These are phyloP conservation scores for pig (Sus scrofa) DNA, from an alignment of 2,113 vertebrate species.

Conservation along the genomic window DNA sequence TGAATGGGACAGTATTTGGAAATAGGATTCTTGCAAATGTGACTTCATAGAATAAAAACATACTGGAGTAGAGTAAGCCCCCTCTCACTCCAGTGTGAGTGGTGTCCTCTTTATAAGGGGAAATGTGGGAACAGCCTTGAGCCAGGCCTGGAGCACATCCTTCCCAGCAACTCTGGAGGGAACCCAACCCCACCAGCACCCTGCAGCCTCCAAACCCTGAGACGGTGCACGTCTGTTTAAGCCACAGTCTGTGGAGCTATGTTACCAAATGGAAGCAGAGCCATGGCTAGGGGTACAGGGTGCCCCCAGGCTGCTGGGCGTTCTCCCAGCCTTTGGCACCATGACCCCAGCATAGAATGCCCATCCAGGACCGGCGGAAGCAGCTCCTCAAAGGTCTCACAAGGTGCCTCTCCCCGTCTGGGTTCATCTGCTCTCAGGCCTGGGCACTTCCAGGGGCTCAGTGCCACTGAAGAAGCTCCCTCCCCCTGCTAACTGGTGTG, in stretches of 20 bases:
- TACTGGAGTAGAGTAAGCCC: not conserved
- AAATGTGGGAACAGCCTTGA: accelerated
- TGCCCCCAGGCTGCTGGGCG: not conserved
- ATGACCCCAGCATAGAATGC: not conserved
- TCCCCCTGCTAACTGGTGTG: not conserved
- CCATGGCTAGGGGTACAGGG: too few species aligned
- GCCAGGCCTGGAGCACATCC: not conserved
- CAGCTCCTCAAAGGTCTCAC: not conserved
- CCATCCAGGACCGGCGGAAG: too few species aligned
- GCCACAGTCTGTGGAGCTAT: not conserved
- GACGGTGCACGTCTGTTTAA: not conserved
- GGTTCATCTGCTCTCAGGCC: not conserved
- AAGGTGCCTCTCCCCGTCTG: not conserved
- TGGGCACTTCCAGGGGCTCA: not conserved
- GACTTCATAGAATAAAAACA: not conserved
- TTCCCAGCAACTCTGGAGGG: not conserved
- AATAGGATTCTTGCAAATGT: not conserved
- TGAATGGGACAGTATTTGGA: not conserved
- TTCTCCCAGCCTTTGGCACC: not conserved
- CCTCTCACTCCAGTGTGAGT: not conserved
- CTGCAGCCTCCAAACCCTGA: not conserved
- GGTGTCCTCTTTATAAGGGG: not conserved
- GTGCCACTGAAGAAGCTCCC: not conserved
- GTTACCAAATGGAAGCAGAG: too few species aligned
- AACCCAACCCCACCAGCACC: not conserved